These are phyloP conservation scores for Melangyna quadrimaculata DNA, from an alignment of 2,888 invertebrate species.

Conservation along the genomic window DNA sequence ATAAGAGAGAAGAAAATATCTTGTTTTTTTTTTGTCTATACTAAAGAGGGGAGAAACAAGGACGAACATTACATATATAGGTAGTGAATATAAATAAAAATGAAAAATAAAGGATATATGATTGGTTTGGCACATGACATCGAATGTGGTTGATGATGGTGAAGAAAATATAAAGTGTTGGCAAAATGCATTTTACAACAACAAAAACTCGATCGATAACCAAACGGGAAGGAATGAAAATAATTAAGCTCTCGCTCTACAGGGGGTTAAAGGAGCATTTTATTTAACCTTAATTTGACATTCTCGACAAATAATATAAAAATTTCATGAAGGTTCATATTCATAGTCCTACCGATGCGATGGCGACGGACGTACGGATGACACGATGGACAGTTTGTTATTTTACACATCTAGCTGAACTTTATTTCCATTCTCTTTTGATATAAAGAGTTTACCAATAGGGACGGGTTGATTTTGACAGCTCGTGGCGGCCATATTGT, in stretches of 20 bases:
- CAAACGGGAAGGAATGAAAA: slow-evolving; percentile 1
- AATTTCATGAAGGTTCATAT: not conserved
- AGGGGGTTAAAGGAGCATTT: slow-evolving; percentile 17
- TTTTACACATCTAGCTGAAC: no score
- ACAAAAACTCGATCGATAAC: slow-evolving; percentile 31
- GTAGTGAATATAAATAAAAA: not conserved
- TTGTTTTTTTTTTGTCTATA: slow-evolving; percentile 30
- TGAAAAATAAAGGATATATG: slow-evolving; percentile 26
- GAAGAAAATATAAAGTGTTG: slow-evolving; percentile 26
- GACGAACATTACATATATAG: slow-evolving; percentile 8
- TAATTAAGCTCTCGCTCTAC: not conserved
- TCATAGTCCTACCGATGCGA: no score
- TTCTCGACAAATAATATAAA: not conserved
- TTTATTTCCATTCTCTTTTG: no score
- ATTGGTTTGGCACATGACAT: slow-evolving; percentile 52
- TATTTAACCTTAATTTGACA: slow-evolving; percentile 25
- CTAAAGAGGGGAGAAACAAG: slow-evolving; percentile 22
- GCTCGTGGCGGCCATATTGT: no score
- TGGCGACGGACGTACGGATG: no score
- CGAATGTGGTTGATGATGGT: slow-evolving; percentile 38
- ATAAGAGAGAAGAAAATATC: slow-evolving; percentile 42
- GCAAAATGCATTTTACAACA: slow-evolving; percentile 48
- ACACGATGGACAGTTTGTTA: no score
- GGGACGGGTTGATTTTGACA: no score
- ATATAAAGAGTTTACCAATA: no score